phyloP scores from a whole-genome alignment of 2,888 invertebrate genomes.

The Cistogaster globosa region DNA sequence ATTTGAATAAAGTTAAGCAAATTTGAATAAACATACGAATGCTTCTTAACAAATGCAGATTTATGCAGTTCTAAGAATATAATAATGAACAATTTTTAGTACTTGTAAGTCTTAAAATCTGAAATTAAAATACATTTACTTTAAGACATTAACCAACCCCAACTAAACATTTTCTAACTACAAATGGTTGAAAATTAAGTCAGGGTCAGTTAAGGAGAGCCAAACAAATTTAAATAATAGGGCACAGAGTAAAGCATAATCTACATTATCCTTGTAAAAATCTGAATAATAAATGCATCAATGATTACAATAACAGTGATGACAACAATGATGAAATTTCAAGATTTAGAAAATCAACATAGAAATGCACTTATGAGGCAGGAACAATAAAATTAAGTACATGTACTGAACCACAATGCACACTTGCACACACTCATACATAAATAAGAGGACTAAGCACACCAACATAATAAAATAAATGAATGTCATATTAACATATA shows the following conservation, averaged over 20 bases:
- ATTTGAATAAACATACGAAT: no score
- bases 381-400: conserved; percentile 55
- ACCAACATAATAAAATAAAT: not conserved
- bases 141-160: not conserved
- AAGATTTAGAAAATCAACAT: conserved; percentile 63
- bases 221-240: not conserved
- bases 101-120: not conserved
- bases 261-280: not conserved
- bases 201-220: conserved; percentile 34
- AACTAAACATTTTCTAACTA: conserved; percentile 18
- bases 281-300: conserved; percentile 21
- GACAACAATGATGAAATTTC: conserved; percentile 38
- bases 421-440: not conserved
- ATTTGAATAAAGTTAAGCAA: no score
- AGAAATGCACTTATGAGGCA: conserved; percentile 62
- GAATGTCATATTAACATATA: no score
- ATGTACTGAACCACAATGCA: conserved; percentile 13
- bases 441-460: not conserved
- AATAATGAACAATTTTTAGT: not conserved
- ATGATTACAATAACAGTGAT: conserved; percentile 33
- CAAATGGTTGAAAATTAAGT: conserved; percentile 18
- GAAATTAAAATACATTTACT: conserved; percentile 35
- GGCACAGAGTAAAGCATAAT: not conserved
- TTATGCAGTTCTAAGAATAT: conserved; percentile 1
- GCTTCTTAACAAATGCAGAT: not conserved